Base-by-base conservation (phyloP, 2,113 vertebrate genomes). In the Sylvilagus bachmani region DNA sequence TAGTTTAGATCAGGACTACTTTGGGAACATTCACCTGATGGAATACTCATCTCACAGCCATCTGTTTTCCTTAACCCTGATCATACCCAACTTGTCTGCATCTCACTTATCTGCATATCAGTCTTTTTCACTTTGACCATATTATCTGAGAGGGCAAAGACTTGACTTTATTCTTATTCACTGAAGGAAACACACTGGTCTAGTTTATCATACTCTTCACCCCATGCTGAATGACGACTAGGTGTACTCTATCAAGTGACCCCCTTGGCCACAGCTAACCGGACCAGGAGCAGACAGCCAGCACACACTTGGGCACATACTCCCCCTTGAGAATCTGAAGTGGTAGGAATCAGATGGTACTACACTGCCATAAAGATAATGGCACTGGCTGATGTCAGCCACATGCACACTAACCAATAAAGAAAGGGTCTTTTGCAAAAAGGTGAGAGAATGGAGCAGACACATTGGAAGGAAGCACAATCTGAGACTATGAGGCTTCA, bases 121-220 rank as follows among this genome's bases (percentile, higher is more conserved):
- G 13, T 81, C 64, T 83, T 74, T 91, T n/a, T 92, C 25, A 53
- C 31, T 58, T 31, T 31, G 51, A 44, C 51, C 79, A 62, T 16
- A 33, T 66, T 80, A 51, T 70, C 86, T 90, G 24, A 77, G 10
- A 86, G 9, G 14, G 9, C 67, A 77, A 94, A 67, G 17, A 69
- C 24, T 44, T 44, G 7, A 67, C 24, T 91, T 95, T 90, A 86
- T 71, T 90, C 85, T 81, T 80, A 77, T 16, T 67, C 66, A 69
- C 0, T 64, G 53, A 16, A 70, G 66, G 33, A 79, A 83, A 64
- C 6, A 85, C 58, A 90, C 0, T 86, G 31, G 53, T 61, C 44
- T 78, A 67, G 22, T 87, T 93, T 92, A 75, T 29, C n/a, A 85
- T 51, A 84, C 0, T 13, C 75, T 87, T 90, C 16, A 88, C 27